Evolutionary conservation across 2,113 vertebrate genomes (phyloP), one percentile per base, ranked within the genome.

Genomic region (Gorsachius goisagi): DNA sequence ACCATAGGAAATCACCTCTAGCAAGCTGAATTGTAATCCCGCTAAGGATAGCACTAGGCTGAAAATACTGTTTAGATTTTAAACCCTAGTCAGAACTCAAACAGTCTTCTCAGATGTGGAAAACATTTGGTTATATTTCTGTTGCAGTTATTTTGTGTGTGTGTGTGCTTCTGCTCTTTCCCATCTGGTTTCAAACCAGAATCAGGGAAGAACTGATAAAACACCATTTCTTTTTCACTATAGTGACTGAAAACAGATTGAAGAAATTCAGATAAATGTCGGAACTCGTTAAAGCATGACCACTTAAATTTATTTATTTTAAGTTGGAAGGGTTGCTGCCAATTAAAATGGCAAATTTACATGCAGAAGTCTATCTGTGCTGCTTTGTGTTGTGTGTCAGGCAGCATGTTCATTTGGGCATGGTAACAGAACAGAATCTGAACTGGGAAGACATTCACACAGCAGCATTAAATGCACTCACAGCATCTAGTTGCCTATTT

Each of bases 41-140:
- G 37, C 53, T 95, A 94, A 95, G 88, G 92, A 94, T 89, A 96
- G 52, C 76, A 79, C 64, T 80, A 88, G 45, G 12, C 94, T 93
- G 87, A 93, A 97, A 94, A 89, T 75, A 83, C 87, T 94, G 95
- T 95, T 97, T 90, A 77, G 89, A 72, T 90, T 94, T 94, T 88
- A 93, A 95, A 74, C 15, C 21, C 23, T 74, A 77, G 60, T 76
- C 90, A 91, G 71, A 88, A 80, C 59, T 95, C 75, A 91, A 84
- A 91, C 89, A 83, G 27, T 91, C 50, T 71, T 93, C 72, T 95
- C 67, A 74, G 79, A 94, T 90, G 82, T 71, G 82, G 82, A 96
- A 97, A 97, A 96, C 96, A 96, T 97, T 97, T 96, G 95, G 90
- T 96, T 95, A 39, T 95, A 95, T 95, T 97, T 97, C 96, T 95